Evolutionary conservation across 2,113 vertebrate genomes (phyloP).

Genomic region (Rutilus rutilus): DNA sequence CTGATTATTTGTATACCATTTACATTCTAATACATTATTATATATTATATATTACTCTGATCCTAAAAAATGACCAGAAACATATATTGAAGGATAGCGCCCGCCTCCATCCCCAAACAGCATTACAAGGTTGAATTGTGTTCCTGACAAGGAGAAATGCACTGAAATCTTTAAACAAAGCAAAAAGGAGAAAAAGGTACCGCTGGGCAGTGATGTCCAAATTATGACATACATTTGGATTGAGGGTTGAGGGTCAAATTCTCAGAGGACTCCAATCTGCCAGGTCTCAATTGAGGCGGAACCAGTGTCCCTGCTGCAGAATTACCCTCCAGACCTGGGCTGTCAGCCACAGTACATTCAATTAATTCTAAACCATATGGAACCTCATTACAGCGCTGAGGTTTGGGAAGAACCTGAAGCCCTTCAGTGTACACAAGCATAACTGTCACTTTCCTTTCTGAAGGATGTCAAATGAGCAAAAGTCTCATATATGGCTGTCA

Average conservation of each 20-base stretch:
- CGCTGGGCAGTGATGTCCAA: slow-evolving; percentile 41
- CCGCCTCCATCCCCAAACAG: not conserved
- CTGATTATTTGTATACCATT: not conserved
- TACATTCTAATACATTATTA: not conserved
- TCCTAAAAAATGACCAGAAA: not conserved
- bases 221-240: slow-evolving; percentile 55
- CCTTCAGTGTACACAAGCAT: slow-evolving; percentile 41
- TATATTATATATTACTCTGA: not conserved
- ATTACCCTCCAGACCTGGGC: slow-evolving; percentile 53
- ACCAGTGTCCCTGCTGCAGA: slow-evolving; percentile 58
- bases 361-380: slow-evolving; percentile 57
- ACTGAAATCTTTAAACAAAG: not conserved
- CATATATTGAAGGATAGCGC: not conserved
- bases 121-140: not conserved
- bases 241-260: slow-evolving; percentile 57
- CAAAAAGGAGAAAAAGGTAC: not conserved
- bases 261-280: slow-evolving; percentile 61
- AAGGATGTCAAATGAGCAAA: slow-evolving; percentile 46
- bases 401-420: slow-evolving; percentile 51
- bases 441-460: slow-evolving; percentile 33
- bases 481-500: slow-evolving; percentile 14
- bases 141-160: slow-evolving; percentile 5
- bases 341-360: slow-evolving; percentile 55
- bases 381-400: slow-evolving; percentile 52
- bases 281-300: slow-evolving; percentile 63